Evolutionary conservation across 2,888 invertebrate species (phyloP), one percentile per base, ranked within the genome.

Genomic region (Drosophila gaucha): DNA sequence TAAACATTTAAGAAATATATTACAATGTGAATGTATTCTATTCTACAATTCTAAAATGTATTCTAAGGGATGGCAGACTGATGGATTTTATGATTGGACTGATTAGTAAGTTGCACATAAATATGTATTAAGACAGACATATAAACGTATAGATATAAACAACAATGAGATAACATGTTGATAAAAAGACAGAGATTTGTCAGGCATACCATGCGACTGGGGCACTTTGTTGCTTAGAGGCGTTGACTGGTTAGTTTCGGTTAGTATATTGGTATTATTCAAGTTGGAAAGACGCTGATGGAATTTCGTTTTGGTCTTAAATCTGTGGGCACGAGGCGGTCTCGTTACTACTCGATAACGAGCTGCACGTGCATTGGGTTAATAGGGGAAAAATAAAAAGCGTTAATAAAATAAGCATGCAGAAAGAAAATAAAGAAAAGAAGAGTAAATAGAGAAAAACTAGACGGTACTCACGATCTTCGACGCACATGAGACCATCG

Each of bases 401-500:
- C 6, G 41, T 76, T 71, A 65, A 41, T 57, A 39, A 31, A 12
- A 3, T 14, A 9, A 9, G 6, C 64, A 59, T 64, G 72, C 70
- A 35, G 30, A n/a, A 24, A 67, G 20, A 38, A 6, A 16, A 36
- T 8, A 18, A 2, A 12, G 14, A 3, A 12, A 5, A 12, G 9
- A 6, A n/a, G 5, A 20, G 6, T 1, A 0, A 0, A 2, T 2
- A n/a, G 1, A 26, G 3, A 12, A 9, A 22, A 28, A 1, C 2
- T 28, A 1, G 1, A 97, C 2, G 49, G 6, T 67, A 94, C 95
- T 95, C 93, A 97, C 97, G 95, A 92, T 96, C 96, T 92, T 96
- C 96, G 87, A 96, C 95, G 92, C 97, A 97, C 93, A 96, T 97
- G 87, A 96, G 94, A 77, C 95, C 95, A 92, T 97, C 97, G 2